phyloP scores from a whole-genome alignment of 1,140 invertebrate genomes.

The Bathynomus jamesi region DNA sequence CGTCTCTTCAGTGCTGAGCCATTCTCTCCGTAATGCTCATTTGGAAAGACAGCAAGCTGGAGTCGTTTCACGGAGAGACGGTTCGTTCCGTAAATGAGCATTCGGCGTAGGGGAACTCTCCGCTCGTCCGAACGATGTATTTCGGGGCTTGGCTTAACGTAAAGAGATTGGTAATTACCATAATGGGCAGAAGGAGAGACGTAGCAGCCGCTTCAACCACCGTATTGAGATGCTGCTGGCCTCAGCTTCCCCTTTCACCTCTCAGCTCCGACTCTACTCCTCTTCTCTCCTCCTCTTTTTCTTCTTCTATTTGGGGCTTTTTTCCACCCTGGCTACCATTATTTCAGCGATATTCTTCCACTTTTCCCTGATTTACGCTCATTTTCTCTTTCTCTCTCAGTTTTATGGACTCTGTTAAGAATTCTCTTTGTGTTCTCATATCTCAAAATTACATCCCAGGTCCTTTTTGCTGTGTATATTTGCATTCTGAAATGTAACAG shows the following conservation, averaged over 20 bases:
- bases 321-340: neutral
- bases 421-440: neutral
- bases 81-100: neutral
- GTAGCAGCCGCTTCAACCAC: neutral
- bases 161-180: conserved; percentile 1
- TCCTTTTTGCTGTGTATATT: neutral
- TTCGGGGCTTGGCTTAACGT: neutral
- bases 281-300: neutral
- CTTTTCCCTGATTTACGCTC: neutral
- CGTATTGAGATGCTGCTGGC: neutral
- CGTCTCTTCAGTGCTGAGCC: neutral
- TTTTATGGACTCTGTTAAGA: neutral
- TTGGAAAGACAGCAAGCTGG: neutral
- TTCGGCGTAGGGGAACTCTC: neutral
- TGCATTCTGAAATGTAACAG: neutral
- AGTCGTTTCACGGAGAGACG: neutral
- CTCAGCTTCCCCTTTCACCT: neutral
- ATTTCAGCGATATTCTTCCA: neutral
- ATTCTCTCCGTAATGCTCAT: neutral
- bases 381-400: too few species aligned
- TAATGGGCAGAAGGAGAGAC: neutral
- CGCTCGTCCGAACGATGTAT: neutral
- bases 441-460: neutral
- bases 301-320: neutral
- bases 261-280: neutral